Base-by-base conservation (phyloP, 2,888 invertebrate species). In the Lysandra bellargus region DNA sequence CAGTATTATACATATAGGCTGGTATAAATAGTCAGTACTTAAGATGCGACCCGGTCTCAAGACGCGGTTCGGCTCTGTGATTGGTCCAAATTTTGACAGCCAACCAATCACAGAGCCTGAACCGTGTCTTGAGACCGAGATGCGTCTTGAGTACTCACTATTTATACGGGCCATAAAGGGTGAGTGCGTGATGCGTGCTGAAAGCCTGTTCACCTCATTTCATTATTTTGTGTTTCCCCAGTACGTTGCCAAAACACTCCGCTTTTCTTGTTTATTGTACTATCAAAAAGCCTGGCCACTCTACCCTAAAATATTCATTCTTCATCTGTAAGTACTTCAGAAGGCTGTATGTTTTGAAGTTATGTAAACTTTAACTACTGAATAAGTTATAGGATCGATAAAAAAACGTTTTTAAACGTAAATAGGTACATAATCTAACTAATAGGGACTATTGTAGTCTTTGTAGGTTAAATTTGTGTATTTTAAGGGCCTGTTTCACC, bases 161-260 rank as follows among this genome's bases (percentile, higher is more conserved):
- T 40, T 40, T 40, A 40, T 40, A 40, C 40, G 0, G 40, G 40
- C 40, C 23, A 23, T 57, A 17, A 69, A 33, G 69, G 14, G 69
- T 33, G 37, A 37, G 69, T 69, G 69, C 69, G 69, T 69, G 69
- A 37, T 69, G 69, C 69, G 69, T 69, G 37, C 69, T 69, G 69
- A 69, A 69, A 69, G 69, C 69, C 33, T 69, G 69, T 69, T 69
- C 33, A 69, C 33, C 14, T 33, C 33, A 69, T 17, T 69, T 30
- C 9, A 17, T 37, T 69, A 30, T 64, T 69, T 33, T 69, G 14
- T 69, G 30, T 30, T 64, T 23, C 64, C 64, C 64, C 23, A 9
- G 30, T 69, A 69, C 30, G 69, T 69, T 69, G 69, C 69, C 69
- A 69, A 69, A 69, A 69, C 69, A 69, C 17, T 69, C 69, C 4